Base-by-base conservation (phyloP, 2,113 vertebrate species). In the Sinosuthora webbiana region DNA sequence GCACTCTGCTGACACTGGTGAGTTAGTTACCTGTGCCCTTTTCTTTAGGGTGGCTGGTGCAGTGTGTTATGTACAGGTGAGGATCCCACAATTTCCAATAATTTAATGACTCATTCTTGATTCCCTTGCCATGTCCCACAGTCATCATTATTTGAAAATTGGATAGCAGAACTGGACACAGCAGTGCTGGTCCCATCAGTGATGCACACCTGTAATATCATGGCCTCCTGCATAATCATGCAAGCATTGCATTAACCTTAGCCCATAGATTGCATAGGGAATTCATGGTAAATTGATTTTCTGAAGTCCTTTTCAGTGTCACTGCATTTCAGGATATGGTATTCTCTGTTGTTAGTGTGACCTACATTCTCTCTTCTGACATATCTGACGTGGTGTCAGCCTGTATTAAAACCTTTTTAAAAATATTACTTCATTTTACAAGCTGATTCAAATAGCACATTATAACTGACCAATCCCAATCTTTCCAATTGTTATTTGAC, bases 241-340 rank as follows among this genome's bases (percentile, higher is more conserved):
- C 52, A 52, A 89, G 56, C 55, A 78, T 92, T 96, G 69, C 69
- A 81, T 94, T 96, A 94, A 91, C 91, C 83, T 94, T 84, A 92
- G 77, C 87, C 87, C 93, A 87, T 81, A 21, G 80, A 49, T 49
- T 92, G 93, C 73, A 45, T 37, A 41, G 89, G 89, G 93, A 92
- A 94, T 93, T 95, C 94, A 94, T 91, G 96, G 83, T 87, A 87
- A 94, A 96, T 97, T 96, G 95, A 95, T 95, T 97, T 96, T 78
- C 96, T 89, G 91, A 94, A 96, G 89, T 82, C 94, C 91, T 94
- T 95, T 96, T 94, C 96, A 96, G 86, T 97, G 94, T 94, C 96
- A 94, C 94, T 92, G 94, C 89, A 49, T 94, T 95, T 94, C 95
- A 94, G 89, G 87, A 79, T 95, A 79, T 53, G 73, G 91, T 81